Evolutionary conservation across 2,113 vertebrate genomes (phyloP).

Genomic region (Pristiophorus japonicus): DNA sequence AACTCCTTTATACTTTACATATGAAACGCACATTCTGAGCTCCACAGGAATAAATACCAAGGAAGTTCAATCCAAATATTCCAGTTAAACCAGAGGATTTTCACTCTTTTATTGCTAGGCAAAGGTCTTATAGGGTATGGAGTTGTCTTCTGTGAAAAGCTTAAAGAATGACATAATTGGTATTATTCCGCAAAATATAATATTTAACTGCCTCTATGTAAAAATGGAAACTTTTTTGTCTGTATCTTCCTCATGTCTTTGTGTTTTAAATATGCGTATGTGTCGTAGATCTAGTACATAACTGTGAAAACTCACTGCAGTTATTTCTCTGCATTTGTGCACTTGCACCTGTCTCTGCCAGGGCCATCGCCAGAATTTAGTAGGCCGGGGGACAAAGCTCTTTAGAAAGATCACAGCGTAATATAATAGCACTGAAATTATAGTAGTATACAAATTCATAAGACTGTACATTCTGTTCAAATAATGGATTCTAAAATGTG

Average conservation of each 20-base stretch:
- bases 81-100: background rate
- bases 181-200: background rate
- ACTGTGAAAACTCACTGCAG: constrained; percentile 9
- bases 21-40: background rate
- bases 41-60: background rate
- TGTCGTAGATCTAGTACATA: constrained; percentile 29
- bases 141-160: constrained; percentile 4
- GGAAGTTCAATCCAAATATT: background rate
- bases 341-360: constrained; percentile 13
- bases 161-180: background rate
- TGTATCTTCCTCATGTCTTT: constrained; percentile 10
- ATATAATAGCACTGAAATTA: background rate
- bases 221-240: constrained; percentile 7
- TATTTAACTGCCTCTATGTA: constrained; percentile 28
- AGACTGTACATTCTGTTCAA: background rate
- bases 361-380: constrained; percentile 33
- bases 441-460: background rate
- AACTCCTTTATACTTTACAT: background rate
- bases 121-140: background rate
- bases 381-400: constrained; percentile 24
- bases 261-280: constrained; percentile 33
- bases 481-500: background rate
- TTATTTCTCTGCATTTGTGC: background rate
- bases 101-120: background rate
- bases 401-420: background rate